Evolutionary conservation across 2,888 invertebrate species (phyloP), one percentile per base, ranked within the genome.

Genomic region (Operophtera brumata): DNA sequence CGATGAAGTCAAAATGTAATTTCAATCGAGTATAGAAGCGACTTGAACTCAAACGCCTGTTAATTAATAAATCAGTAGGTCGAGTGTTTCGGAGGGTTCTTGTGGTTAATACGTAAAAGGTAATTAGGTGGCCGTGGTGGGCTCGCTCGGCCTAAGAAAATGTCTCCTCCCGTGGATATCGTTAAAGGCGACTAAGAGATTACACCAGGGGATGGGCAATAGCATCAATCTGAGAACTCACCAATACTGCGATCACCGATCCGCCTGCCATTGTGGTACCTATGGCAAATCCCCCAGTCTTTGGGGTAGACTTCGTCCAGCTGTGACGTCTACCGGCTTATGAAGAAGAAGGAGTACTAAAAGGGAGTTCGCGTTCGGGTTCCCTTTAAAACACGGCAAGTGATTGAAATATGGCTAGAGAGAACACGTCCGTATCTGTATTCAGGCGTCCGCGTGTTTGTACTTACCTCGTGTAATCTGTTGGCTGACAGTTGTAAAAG

Each of bases 1-100:
- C 37, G 56, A 35, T 53, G 11, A 32, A 10, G 11, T 41, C n/a
- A 25, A 48, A 43, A 52, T 47, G 13, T 48, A 52, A 46, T 42
- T 48, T 30, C 47, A 47, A 36, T 48, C 12, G 12, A 28, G 41
- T 40, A 35, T 42, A 34, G 48, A 48, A 60, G 61, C 54, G 50
- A 55, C 30, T 40, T 35, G 37, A 47, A 48, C 35, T 41, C 30
- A 39, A 68, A 47, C 71, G 59, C 69, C 69, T 59, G 50, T 64
- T 66, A 66, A 71, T 71, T 65, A 68, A 63, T 66, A 66, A 68
- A 52, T 68, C 63, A 35, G 64, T 56, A 54, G 44, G 53, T 53
- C 59, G 67, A 57, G 62, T 63, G 65, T 68, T 69, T 59, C 66
- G 64, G 55, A 56, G 57, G 62, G 56, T 57, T 55, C 44, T 55